Evolutionary conservation across 2,888 invertebrate genomes (phyloP), one percentile per base, ranked within the genome.

Genomic region (Temnothorax rugatulus): DNA sequence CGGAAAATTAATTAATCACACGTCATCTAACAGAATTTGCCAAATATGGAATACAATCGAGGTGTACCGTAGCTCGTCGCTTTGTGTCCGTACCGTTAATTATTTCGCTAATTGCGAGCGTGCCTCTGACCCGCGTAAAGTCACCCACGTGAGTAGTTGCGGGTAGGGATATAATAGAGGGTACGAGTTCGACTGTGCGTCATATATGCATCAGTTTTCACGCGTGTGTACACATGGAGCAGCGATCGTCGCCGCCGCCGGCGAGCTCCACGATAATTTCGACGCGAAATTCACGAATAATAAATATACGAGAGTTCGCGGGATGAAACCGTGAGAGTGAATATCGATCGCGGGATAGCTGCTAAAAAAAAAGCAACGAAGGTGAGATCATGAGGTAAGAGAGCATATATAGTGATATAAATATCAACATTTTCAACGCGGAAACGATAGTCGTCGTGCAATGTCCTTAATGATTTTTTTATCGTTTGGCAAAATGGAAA

Each of bases 91-190:
- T 5, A 34, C 5, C 11, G 18, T 68, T 47, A 68, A 68, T 68
- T 68, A 68, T 29, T 71, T 50, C 54, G 64, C 83, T 85, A 87
- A 87, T 88, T 81, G 73, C 61, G 47, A 38, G 15, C 57, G 50
- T 25, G 9, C 13, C n/a, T n/a, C n/a, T 5, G 89, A 84, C 44
- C 85, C 82, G 83, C 64, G 68, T 57, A 75, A 77, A 83, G 13
- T 75, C 77, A 74, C 69, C 66, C 82, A 64, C 85, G 77, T 34
- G 52, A 61, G 38, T 44, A 50, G 68, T 69, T 66, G 13, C 25
- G 29, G 7, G 73, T 59, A 84, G 59, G 66, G 68, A 47, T 68
- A n/a, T 21, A 25, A 61, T 73, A 64, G 63, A 41, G 34, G 13
- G 61, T 41, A 54, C 44, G 34, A 66, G 66, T 63, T 75, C 61